These are phyloP conservation scores for Rousettus madagascariensis DNA, from an alignment of 2,797 vertebrate genomes.

Conservation along the genomic window DNA sequence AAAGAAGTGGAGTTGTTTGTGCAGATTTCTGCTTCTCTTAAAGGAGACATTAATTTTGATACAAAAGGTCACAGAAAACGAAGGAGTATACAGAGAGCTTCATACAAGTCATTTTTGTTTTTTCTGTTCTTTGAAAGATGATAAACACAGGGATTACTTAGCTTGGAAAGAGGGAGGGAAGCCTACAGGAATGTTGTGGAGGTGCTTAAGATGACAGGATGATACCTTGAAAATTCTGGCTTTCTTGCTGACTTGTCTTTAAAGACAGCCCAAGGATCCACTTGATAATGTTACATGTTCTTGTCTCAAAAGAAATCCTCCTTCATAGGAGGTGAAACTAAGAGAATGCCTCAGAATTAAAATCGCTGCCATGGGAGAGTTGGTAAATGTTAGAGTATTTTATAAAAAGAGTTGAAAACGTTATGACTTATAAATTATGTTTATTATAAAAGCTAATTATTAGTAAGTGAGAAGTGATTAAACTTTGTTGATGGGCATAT, in stretches of 20 bases:
- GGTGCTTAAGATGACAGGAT: conserved; percentile 47
- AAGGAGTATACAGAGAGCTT: neutral
- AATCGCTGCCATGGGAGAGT: neutral
- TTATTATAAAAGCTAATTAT: conserved; percentile 36
- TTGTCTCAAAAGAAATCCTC: conserved; percentile 30
- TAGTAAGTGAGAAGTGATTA: conserved; percentile 18
- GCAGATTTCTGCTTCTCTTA: conserved; percentile 35
- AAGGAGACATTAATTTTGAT: conserved; percentile 43
- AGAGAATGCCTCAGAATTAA: conserved; percentile 37
- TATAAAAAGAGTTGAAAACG: conserved; percentile 40
- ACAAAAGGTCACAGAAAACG: neutral
- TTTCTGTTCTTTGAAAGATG: neutral
- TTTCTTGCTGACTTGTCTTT: neutral
- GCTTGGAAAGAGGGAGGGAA: conserved; percentile 29
- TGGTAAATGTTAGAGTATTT: conserved; percentile 45
- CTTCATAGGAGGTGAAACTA: neutral
- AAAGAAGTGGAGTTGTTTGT: neutral
- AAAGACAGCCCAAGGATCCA: neutral
- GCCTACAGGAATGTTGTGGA: conserved; percentile 21
- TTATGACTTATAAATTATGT: neutral
- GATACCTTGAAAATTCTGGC: neutral
- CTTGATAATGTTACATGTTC: neutral
- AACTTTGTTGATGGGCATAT: conserved; percentile 38
- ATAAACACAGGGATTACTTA: conserved; percentile 31
- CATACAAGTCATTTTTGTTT: neutral